Base-by-base conservation (phyloP, 2,797 vertebrate species). In the Bovichtus variegatus region DNA sequence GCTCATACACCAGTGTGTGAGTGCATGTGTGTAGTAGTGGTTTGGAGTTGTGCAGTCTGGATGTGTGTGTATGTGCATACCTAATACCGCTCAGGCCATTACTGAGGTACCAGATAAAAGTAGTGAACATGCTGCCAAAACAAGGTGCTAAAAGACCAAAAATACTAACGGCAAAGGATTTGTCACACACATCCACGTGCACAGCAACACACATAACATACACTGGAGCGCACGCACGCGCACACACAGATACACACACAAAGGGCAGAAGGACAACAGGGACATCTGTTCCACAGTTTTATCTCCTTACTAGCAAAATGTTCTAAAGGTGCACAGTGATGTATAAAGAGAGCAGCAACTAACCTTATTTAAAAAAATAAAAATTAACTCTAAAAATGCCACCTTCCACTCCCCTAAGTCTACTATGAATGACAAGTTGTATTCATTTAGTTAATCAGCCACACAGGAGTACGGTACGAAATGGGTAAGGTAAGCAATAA, bases 111-210 rank as follows among this genome's bases (percentile, higher is more conserved):
- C 40, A 79, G 87, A 90, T 91, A 82, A 87, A 91, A 91, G 85
- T 81, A 84, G 85, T 54, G 76, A 90, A 90, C 93, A 93, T 84
- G 80, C 55, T 87, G 85, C 87, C 74, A 89, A 91, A 92, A 93
- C 92, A 93, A 92, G 87, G 91, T 90, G 92, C 91, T 92, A 93
- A 94, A 91, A 92, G 86, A 76, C 66, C 86, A 58, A 83, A 91
- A 80, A 76, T 87, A 90, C 72, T 67, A 88, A 90, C 84, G 73
- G 83, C 54, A 72, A 79, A 80, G 58, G 78, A 82, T 81, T 74
- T 71, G 50, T 47, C 34, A 16, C 23, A 25, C 73, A 67, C 73
- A 79, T 34, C 4, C 61, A 71, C 63, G 31, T 47, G 41, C 78
- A 79, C 68, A 54, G 8, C 50, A 53, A 27, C 12, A 18, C 51